A percentile compares a stretch with the other conserved stretches of the same genome.
These are phyloP conservation scores for Drosophila neotestacea DNA, from an alignment of 2,888 invertebrate genomes.

Conservation along the genomic window DNA sequence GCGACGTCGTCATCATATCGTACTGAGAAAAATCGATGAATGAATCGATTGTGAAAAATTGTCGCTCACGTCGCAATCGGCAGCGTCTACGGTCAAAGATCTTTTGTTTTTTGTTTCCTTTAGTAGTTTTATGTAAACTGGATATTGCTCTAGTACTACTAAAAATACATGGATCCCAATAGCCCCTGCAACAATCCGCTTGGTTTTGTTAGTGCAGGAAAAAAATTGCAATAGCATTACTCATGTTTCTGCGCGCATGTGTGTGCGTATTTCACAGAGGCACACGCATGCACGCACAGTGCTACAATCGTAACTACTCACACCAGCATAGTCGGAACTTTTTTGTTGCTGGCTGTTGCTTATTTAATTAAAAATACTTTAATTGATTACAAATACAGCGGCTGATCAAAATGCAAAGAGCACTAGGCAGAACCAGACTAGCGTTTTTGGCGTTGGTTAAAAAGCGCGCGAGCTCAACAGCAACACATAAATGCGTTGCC, in stretches of 20 bases:
- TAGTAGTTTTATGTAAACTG: slow-evolving; percentile 38
- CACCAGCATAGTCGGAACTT: slow-evolving; percentile 48
- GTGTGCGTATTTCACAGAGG: slow-evolving; percentile 40
- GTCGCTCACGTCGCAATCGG: neutral
- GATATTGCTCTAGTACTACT: neutral
- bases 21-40: slow-evolving; percentile 85
- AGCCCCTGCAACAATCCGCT: slow-evolving; percentile 31
- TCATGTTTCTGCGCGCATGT: slow-evolving; percentile 72
- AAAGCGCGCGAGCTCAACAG: slow-evolving; percentile 69
- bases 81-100: neutral
- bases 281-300: slow-evolving; percentile 56
- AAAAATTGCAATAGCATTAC: slow-evolving; percentile 63
- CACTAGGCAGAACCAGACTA: slow-evolving; percentile 10
- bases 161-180: slow-evolving; percentile 21
- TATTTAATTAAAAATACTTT: slow-evolving; percentile 80
- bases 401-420: slow-evolving; percentile 51
- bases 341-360: slow-evolving; percentile 62
- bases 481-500: slow-evolving; percentile 36
- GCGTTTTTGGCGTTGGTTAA: slow-evolving; percentile 49
- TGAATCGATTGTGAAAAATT: slow-evolving; percentile 82
- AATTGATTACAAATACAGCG: slow-evolving; percentile 72
- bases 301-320: slow-evolving; percentile 50
- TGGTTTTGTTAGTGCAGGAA: slow-evolving; percentile 60
- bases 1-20: slow-evolving; percentile 51
- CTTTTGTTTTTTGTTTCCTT: neutral